Evolutionary conservation across 2,888 invertebrate genomes (phyloP).

Genomic region (Gymnocheta viridis): DNA sequence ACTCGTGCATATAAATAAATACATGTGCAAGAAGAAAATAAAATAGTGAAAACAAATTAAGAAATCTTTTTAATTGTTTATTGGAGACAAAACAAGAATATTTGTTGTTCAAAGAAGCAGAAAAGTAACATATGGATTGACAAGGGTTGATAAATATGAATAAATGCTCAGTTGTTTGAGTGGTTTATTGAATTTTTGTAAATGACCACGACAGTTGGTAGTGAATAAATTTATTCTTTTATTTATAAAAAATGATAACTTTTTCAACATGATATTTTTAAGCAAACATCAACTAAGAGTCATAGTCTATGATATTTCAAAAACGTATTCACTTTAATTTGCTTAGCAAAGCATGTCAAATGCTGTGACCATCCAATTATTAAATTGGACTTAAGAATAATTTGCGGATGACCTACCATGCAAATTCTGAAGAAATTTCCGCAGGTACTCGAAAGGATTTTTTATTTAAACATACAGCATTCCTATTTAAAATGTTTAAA

Average conservation of each 20-base stretch:
- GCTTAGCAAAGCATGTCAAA: not conserved
- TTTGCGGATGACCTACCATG: too few relatives aligned
- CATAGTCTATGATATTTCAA: not conserved
- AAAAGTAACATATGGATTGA: conserved; percentile 75
- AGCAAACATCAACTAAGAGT: not conserved
- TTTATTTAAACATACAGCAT: not conserved
- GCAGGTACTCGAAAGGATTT: not conserved
- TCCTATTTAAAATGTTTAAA: not conserved
- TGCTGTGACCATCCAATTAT: not conserved
- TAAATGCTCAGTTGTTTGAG: conserved; percentile 41
- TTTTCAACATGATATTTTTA: not conserved
- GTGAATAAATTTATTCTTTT: not conserved
- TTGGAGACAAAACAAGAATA: conserved; percentile 63
- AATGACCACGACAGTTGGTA: conserved; percentile 19
- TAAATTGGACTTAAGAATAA: not conserved
- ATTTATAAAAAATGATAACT: conserved; percentile 30
- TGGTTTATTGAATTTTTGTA: not conserved
- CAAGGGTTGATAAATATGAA: conserved; percentile 37
- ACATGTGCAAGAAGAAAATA: not conserved
- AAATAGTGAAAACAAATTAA: not conserved
- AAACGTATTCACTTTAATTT: not conserved
- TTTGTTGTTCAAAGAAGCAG: not conserved
- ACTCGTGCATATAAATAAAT: too few relatives aligned
- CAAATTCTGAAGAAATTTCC: not conserved
- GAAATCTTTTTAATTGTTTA: conserved; percentile 57